Evolutionary conservation across 2,888 invertebrate genomes (phyloP).

Genomic region (Diloba caeruleocephala): DNA sequence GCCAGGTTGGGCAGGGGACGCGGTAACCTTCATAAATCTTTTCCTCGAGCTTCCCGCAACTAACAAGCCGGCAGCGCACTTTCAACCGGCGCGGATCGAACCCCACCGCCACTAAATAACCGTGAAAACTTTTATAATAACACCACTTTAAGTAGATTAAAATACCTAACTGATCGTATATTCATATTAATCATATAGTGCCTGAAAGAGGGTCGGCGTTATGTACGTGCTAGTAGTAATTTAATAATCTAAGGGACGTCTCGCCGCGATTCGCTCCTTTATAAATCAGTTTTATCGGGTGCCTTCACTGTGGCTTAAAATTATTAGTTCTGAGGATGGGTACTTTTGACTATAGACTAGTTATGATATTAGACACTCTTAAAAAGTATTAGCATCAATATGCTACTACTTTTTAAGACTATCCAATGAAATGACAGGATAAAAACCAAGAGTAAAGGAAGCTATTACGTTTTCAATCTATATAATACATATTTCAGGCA

Average conservation of each 20-base stretch:
- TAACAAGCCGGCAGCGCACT: constrained; percentile 79
- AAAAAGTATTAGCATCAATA: not conserved
- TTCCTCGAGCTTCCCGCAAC: constrained; percentile 81
- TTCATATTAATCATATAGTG: constrained; percentile 77
- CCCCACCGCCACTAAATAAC: constrained; percentile 73
- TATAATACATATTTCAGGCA: too few species aligned
- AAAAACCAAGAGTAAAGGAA: too few species aligned
- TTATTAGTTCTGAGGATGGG: constrained; percentile 67
- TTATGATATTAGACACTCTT: constrained; percentile 2
- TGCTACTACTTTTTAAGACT: too few species aligned
- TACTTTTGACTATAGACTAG: constrained; percentile 46
- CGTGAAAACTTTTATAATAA: constrained; percentile 81
- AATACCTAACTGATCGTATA: constrained; percentile 73
- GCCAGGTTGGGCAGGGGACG: constrained; percentile 78
- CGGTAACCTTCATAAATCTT: constrained; percentile 86
- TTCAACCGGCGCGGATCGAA: constrained; percentile 56
- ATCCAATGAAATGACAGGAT: too few species aligned
- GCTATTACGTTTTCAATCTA: too few species aligned
- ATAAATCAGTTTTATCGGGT: constrained; percentile 81
- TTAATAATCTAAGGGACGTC: constrained; percentile 79
- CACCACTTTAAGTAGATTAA: constrained; percentile 81
- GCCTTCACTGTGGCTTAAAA: constrained; percentile 71
- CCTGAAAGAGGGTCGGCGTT: constrained; percentile 67
- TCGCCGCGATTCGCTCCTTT: constrained; percentile 68
- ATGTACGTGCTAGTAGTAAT: constrained; percentile 70